Conservation (phyloP, 2,888 invertebrate species). For the Antheraea assamensis region DNA sequence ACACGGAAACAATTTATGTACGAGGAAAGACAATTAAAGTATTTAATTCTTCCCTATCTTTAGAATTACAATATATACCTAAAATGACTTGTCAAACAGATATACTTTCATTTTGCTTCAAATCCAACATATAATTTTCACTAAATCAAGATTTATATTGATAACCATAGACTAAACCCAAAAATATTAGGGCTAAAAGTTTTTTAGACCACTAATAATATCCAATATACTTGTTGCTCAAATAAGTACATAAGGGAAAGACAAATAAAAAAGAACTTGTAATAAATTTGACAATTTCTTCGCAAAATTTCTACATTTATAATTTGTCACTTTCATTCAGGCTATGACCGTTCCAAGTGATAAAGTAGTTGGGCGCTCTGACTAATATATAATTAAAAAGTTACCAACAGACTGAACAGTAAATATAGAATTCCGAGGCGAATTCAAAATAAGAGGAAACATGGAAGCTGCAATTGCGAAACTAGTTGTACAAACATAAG, state of each 20-base stretch:
- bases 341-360: neutral
- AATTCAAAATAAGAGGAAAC: neutral
- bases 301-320: neutral
- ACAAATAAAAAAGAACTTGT: too few relatives aligned
- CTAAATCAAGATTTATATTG: too few relatives aligned
- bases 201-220: too few relatives aligned
- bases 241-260: too few relatives aligned
- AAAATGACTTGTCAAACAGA: neutral
- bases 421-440: neutral
- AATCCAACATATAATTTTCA: neutral
- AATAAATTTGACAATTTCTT: neutral
- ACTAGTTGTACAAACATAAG: neutral
- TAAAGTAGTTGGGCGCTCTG: neutral
- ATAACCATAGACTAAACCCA: too few relatives aligned
- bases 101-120: neutral
- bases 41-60: neutral
- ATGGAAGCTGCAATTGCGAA: neutral
- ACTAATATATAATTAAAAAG: neutral
- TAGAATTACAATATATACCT: neutral
- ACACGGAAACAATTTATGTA: constrained; percentile 10
- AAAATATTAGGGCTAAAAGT: too few relatives aligned
- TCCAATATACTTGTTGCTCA: too few relatives aligned
- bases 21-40: neutral
- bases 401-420: neutral
- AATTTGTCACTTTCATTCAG: neutral